A percentile compares a stretch with the other conserved stretches of the same genome.
These are phyloP conservation scores for Eupithecia tripunctaria DNA, from an alignment of 2,888 invertebrate genomes.

Conservation along the genomic window DNA sequence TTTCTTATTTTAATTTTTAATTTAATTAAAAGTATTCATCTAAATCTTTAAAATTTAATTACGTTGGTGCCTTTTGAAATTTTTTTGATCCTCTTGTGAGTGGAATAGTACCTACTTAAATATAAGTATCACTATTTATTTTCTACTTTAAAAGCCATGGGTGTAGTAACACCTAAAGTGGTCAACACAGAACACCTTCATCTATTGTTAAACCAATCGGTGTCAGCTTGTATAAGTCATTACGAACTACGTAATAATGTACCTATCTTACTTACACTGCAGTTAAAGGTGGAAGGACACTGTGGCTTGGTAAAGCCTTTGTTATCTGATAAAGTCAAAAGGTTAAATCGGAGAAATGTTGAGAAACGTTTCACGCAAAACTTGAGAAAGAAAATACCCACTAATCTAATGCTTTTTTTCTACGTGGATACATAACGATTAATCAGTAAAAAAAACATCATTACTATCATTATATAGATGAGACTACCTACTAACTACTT, in stretches of 20 bases:
- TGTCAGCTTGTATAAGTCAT: conserved; percentile 33
- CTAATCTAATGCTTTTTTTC: too few relatives aligned
- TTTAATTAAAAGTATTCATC: too few relatives aligned
- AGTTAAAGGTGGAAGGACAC: conserved; percentile 4
- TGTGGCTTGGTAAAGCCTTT: neutral
- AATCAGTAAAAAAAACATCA: too few relatives aligned
- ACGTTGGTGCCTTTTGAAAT: too few relatives aligned
- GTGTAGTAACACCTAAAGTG: conserved; percentile 25
- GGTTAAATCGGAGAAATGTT: neutral
- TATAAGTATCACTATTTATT: neutral
- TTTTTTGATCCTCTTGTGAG: too few relatives aligned
- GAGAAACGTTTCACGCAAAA: neutral
- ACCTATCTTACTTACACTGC: neutral
- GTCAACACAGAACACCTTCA: conserved; percentile 27
- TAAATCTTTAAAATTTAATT: too few relatives aligned
- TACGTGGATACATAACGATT: too few relatives aligned
- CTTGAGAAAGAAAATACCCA: too few relatives aligned
- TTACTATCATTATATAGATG: too few relatives aligned
- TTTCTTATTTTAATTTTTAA: too few relatives aligned
- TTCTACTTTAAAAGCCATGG: neutral
- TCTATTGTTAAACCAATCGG: conserved; percentile 23
- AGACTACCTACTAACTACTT: too few relatives aligned
- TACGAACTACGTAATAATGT: conserved; percentile 24
- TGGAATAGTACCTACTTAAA: too few relatives aligned
- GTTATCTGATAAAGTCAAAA: neutral